These are phyloP conservation scores for Lytechinus pictus DNA, from an alignment of 35 echinoderm and acorn worm species.

Conservation along the genomic window DNA sequence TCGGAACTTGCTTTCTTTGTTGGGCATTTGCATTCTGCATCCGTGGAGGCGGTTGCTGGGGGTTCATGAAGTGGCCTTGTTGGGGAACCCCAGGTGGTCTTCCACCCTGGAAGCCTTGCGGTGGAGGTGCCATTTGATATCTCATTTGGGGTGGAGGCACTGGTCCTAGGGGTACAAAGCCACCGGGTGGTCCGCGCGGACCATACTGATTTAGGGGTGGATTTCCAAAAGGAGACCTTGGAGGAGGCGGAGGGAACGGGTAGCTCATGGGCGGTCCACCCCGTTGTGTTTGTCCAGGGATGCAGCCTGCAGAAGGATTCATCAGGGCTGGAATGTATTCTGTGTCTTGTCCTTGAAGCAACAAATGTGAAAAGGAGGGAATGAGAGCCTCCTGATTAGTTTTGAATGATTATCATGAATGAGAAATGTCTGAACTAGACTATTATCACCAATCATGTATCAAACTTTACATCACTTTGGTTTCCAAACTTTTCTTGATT, in stretches of 20 bases:
- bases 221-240: background rate
- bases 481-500: too few species aligned
- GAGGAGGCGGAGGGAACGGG: background rate
- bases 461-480: too few species aligned
- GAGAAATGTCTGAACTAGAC: background rate
- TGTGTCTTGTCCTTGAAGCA: background rate
- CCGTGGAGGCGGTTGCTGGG: background rate
- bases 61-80: background rate
- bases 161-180: background rate
- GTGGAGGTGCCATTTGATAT: background rate
- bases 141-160: background rate
- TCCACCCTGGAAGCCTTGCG: background rate
- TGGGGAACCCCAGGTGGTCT: background rate
- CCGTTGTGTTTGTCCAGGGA: background rate
- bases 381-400: background rate
- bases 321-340: background rate
- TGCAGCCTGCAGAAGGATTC: background rate
- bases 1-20: background rate
- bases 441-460: too few species aligned
- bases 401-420: background rate
- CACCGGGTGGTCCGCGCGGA: background rate
- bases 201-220: background rate
- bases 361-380: background rate
- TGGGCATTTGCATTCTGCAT: background rate
- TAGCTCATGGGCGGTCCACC: background rate